Evolutionary conservation across 2,888 invertebrate genomes (phyloP).

Genomic region (Drosophila setosimentum): DNA sequence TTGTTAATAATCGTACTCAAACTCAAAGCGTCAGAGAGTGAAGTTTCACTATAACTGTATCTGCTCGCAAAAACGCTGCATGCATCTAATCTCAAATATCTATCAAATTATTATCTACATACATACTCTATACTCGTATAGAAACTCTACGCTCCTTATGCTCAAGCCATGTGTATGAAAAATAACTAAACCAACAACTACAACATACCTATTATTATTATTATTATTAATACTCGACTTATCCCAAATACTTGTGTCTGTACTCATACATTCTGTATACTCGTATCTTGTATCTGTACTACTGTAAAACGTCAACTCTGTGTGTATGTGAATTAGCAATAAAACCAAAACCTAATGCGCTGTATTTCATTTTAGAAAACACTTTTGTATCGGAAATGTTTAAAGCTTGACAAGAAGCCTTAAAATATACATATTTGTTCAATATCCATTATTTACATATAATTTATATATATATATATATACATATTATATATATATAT

Average conservation of each 20-base stretch:
- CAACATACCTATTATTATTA: slow-evolving; percentile 13
- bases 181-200: slow-evolving; percentile 26
- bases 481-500: neutral
- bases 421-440: neutral
- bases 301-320: slow-evolving; percentile 71
- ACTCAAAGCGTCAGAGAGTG: slow-evolving; percentile 29
- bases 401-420: slow-evolving; percentile 45
- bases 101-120: slow-evolving; percentile 40
- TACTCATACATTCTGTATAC: slow-evolving; percentile 56
- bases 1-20: slow-evolving; percentile 4
- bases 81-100: slow-evolving; percentile 41
- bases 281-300: slow-evolving; percentile 58
- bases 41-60: slow-evolving; percentile 34
- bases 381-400: slow-evolving; percentile 27
- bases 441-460: too few species aligned
- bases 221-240: slow-evolving; percentile 49
- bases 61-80: slow-evolving; percentile 62
- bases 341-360: slow-evolving; percentile 67
- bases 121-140: slow-evolving; percentile 45
- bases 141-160: slow-evolving; percentile 64
- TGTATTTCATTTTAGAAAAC: slow-evolving; percentile 62
- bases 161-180: slow-evolving; percentile 65
- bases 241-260: slow-evolving; percentile 58
- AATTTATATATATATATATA: neutral
- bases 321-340: slow-evolving; percentile 79